phyloP scores from a whole-genome alignment of 1,140 invertebrate species.

The Panagrolaimus sp. region DNA sequence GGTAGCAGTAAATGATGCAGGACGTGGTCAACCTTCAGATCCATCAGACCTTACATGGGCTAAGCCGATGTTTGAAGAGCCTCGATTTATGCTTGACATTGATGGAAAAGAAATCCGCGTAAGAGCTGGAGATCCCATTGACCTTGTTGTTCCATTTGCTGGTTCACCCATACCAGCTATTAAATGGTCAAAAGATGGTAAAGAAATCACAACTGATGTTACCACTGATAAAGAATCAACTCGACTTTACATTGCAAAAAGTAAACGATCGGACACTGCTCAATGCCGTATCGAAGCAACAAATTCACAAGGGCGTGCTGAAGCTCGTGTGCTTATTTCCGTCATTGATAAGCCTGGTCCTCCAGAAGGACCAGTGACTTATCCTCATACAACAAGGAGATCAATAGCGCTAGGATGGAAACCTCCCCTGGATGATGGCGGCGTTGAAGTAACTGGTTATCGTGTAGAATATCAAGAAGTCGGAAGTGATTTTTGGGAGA shows the following conservation, averaged over 20 bases:
- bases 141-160: slow-evolving; percentile 82
- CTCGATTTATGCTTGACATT: slow-evolving; percentile 81
- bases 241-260: slow-evolving; percentile 77
- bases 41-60: slow-evolving; percentile 78
- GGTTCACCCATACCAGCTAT: slow-evolving; percentile 87
- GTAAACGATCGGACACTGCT: slow-evolving; percentile 80
- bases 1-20: slow-evolving; percentile 86
- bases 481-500: slow-evolving; percentile 77
- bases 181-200: slow-evolving; percentile 78
- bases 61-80: slow-evolving; percentile 90
- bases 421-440: slow-evolving; percentile 84
- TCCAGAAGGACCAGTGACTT: slow-evolving; percentile 78
- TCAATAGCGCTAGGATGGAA: slow-evolving; percentile 84
- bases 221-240: slow-evolving; percentile 60
- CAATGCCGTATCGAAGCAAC: slow-evolving; percentile 80
- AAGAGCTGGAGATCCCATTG: slow-evolving; percentile 89
- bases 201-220: slow-evolving; percentile 75
- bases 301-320: slow-evolving; percentile 82
- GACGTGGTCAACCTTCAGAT: slow-evolving; percentile 83
- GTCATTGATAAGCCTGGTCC: slow-evolving; percentile 74
- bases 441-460: slow-evolving; percentile 86
- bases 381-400: slow-evolving; percentile 73
- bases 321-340: slow-evolving; percentile 65
- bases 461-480: slow-evolving; percentile 82
- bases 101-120: slow-evolving; percentile 89